Evolutionary conservation across 2,888 invertebrate species (phyloP).

Genomic region (Miltochrista miniata): DNA sequence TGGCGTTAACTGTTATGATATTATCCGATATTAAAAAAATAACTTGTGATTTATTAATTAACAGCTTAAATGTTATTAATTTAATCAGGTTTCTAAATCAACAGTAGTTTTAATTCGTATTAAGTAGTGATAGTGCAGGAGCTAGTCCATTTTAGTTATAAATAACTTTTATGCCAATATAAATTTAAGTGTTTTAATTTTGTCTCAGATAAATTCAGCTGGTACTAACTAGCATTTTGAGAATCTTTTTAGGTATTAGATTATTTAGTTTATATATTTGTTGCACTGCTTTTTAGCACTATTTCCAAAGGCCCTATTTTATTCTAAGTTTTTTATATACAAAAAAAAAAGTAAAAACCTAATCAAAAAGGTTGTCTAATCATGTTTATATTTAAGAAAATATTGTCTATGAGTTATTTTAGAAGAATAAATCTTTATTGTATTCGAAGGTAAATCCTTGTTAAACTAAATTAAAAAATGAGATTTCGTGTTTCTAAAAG

Average conservation of each 20-base stretch:
- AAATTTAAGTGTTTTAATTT: slow-evolving; percentile 49
- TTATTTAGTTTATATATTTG: slow-evolving; percentile 23
- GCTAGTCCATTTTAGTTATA: slow-evolving; percentile 75
- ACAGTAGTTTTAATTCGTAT: slow-evolving; percentile 32
- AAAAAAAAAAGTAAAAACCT: neutral
- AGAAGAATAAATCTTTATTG: neutral
- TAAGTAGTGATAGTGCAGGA: slow-evolving; percentile 66
- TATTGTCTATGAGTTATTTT: neutral
- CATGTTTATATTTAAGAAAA: neutral
- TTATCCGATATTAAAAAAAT: neutral
- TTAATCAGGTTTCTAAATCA: slow-evolving; percentile 36
- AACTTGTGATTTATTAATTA: neutral
- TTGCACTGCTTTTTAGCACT: slow-evolving; percentile 24
- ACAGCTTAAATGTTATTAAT: slow-evolving; percentile 20
- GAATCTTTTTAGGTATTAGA: slow-evolving; percentile 37
- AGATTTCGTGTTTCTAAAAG: too few relatives aligned
- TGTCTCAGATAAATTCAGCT: slow-evolving; percentile 58
- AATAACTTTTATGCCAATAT: slow-evolving; percentile 66
- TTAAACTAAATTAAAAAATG: too few relatives aligned
- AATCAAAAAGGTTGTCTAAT: neutral
- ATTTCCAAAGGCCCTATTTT: slow-evolving; percentile 15
- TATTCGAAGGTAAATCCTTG: too few relatives aligned
- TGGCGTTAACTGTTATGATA: too few relatives aligned
- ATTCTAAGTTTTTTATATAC: neutral
- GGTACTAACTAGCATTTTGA: slow-evolving; percentile 36